Evolutionary conservation across 2,888 invertebrate genomes (phyloP).

Genomic region (Lycaena phlaeas): DNA sequence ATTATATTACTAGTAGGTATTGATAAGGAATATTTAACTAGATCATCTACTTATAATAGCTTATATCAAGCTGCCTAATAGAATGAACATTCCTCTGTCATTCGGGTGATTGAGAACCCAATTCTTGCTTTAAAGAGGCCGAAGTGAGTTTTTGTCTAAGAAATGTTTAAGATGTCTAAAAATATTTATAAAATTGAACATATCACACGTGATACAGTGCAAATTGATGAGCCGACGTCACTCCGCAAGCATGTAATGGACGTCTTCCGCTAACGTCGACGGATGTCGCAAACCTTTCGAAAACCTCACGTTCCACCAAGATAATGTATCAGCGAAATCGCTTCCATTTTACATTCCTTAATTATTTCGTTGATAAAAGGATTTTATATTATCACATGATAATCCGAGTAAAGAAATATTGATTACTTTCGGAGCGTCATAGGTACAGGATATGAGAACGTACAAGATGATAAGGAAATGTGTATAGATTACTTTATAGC

Average conservation of each 20-base stretch:
- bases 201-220: constrained; percentile 21
- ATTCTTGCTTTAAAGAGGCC: too few relatives aligned
- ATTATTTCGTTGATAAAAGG: not conserved
- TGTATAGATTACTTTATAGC: too few relatives aligned
- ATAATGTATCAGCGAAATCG: not conserved
- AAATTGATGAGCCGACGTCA: constrained; percentile 3
- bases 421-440: not conserved
- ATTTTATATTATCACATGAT: not conserved
- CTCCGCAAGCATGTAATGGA: constrained; percentile 9
- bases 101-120: too few relatives aligned
- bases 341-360: not conserved
- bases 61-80: too few relatives aligned
- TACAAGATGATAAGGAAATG: too few relatives aligned
- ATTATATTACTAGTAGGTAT: too few relatives aligned
- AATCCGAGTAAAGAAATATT: not conserved
- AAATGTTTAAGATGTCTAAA: too few relatives aligned
- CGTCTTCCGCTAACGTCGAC: constrained; percentile 19
- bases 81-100: too few relatives aligned
- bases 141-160: too few relatives aligned
- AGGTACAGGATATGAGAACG: not conserved
- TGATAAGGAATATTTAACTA: too few relatives aligned
- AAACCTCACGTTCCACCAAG: constrained; percentile 7
- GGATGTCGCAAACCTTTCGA: constrained; percentile 20
- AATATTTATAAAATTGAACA: too few relatives aligned
- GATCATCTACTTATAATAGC: too few relatives aligned